Evolutionary conservation across 2,888 invertebrate genomes (phyloP).

Genomic region (Hofmannophila pseudospretella): DNA sequence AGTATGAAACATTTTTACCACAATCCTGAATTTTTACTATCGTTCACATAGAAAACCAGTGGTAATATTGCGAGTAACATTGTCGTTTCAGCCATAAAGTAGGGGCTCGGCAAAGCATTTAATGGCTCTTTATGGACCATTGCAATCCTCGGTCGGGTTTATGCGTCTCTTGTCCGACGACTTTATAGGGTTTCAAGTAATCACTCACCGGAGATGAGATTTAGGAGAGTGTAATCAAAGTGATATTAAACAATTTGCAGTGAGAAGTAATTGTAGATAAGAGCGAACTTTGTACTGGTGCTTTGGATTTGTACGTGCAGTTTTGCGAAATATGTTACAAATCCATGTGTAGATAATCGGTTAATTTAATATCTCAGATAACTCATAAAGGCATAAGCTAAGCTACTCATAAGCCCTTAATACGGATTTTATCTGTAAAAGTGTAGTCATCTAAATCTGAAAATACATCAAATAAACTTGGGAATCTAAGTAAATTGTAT

Average conservation of each 20-base stretch:
- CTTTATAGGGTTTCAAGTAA: slow-evolving; percentile 34
- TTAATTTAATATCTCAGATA: no score
- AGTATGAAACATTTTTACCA: no score
- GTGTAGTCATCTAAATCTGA: no score
- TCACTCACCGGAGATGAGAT: slow-evolving; percentile 8
- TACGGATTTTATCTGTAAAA: no score
- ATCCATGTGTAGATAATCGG: no score
- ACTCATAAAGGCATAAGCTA: no score
- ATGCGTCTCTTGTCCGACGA: slow-evolving; percentile 43
- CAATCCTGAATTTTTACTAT: no score
- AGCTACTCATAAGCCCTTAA: no score
- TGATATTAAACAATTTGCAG: neutral
- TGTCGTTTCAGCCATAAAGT: slow-evolving; percentile 53
- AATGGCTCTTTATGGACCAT: slow-evolving; percentile 63
- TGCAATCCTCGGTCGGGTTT: slow-evolving; percentile 48
- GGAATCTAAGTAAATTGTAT: no score
- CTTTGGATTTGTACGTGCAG: no score
- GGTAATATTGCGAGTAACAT: slow-evolving; percentile 38
- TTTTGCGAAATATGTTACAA: no score
- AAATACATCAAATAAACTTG: no score
- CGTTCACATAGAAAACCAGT: neutral
- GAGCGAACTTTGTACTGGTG: neutral
- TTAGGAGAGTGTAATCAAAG: neutral
- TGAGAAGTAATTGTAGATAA: neutral
- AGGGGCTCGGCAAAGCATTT: slow-evolving; percentile 52